Conservation (phyloP, 1,140 invertebrate genomes). For the Bacillus rossius region DNA sequence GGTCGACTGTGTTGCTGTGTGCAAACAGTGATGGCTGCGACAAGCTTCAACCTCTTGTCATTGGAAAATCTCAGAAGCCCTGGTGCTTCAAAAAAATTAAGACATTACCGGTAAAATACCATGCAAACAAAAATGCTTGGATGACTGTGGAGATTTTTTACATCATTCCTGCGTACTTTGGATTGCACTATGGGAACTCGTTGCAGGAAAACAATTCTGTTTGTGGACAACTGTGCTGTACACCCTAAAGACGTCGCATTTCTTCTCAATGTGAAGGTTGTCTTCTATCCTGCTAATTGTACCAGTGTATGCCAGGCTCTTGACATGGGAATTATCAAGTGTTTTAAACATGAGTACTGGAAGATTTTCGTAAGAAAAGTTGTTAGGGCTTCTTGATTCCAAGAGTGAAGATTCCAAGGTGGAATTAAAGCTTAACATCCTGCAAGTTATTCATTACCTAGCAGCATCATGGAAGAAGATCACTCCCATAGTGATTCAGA, state of each 20-base stretch:
- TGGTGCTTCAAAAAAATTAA: conserved; percentile 40
- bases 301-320: not conserved
- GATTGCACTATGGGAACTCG: conserved; percentile 30
- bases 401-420: not conserved
- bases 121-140: conserved; percentile 36
- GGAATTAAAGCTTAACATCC: not conserved
- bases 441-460: not conserved
- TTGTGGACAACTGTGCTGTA: conserved; percentile 45
- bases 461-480: not conserved
- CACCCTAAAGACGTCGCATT: conserved; percentile 25
- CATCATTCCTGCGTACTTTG: conserved; percentile 16
- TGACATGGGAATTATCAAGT: not conserved
- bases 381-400: not conserved
- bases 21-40: conserved; percentile 41
- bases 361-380: not conserved
- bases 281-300: conserved; percentile 38
- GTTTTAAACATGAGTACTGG: not conserved
- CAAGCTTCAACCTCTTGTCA: conserved; percentile 42
- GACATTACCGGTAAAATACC: conserved; percentile 36
- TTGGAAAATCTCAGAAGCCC: conserved; percentile 43
- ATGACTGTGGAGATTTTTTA: conserved; percentile 33
- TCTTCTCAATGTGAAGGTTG: conserved; percentile 35
- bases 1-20: conserved; percentile 41
- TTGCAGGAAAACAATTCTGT: conserved; percentile 41
- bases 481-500: not conserved